Conservation (phyloP, 2,888 invertebrate species). For the Schizotus pectinicornis region DNA sequence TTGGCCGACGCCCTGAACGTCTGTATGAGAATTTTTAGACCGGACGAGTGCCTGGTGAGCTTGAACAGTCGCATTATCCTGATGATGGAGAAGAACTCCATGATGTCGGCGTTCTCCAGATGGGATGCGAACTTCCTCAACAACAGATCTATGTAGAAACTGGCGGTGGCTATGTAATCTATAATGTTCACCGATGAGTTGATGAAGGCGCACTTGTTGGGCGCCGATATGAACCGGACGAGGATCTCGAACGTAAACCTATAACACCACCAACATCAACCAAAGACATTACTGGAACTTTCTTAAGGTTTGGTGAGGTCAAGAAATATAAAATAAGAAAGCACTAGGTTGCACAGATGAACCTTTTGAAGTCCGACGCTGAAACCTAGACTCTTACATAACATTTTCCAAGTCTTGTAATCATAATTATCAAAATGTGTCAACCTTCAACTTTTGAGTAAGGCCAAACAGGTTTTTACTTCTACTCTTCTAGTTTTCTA, state of each 20-base stretch:
- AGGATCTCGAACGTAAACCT: constrained; percentile 91
- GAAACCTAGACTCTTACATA: too few species aligned
- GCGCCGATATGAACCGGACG: constrained; percentile 82
- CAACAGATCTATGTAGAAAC: constrained; percentile 95
- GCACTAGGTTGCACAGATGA: too few species aligned
- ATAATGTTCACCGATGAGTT: constrained; percentile 96
- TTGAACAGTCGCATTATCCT: constrained; percentile 98
- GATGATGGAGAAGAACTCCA: constrained; percentile 97
- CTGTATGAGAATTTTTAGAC: constrained; percentile 97
- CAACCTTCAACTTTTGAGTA: too few species aligned
- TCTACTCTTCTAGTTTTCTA: too few species aligned
- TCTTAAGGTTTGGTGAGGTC: too few species aligned
- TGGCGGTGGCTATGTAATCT: constrained; percentile 98
- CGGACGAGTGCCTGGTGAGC: constrained; percentile 95
- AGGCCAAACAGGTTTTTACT: too few species aligned
- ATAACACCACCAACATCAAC: too few species aligned
- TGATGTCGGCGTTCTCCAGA: constrained; percentile 91
- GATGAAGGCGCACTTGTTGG: constrained; percentile 93
- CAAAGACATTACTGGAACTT: too few species aligned
- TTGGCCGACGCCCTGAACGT: constrained; percentile 97
- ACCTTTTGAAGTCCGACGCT: too few species aligned
- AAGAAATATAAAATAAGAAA: too few species aligned
- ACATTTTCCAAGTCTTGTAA: too few species aligned
- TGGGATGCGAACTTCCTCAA: constrained; percentile 90
- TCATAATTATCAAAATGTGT: too few species aligned